Percentiles rank a stretch among this genome's conserved stretches.
Conservation (phyloP, 2,797 vertebrate species). For the Cossypha heuglini region DNA sequence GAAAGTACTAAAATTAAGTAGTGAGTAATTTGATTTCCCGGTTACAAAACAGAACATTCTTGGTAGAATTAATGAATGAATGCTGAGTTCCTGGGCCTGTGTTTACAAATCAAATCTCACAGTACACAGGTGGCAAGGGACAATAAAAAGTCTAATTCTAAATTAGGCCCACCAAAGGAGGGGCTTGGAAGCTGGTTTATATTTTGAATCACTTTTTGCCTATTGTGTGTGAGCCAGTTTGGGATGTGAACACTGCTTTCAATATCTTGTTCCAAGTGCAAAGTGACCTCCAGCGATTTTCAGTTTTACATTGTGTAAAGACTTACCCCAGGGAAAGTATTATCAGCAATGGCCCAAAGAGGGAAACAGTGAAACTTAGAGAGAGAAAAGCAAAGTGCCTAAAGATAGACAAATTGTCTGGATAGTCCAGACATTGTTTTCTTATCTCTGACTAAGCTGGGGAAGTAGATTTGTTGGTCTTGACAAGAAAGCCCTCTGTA, state of each 20-base stretch:
- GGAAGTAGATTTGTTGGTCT: constrained; percentile 29
- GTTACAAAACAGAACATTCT: constrained; percentile 34
- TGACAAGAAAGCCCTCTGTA: constrained; percentile 30
- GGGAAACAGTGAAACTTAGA: background rate
- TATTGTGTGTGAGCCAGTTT: background rate
- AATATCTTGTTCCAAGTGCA: background rate
- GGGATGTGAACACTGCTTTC: background rate
- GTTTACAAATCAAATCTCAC: background rate
- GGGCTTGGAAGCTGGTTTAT: background rate
- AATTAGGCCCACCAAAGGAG: background rate
- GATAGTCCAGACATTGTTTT: background rate
- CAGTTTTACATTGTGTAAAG: background rate
- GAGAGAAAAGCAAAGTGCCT: background rate
- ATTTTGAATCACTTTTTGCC: background rate
- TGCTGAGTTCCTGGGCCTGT: background rate
- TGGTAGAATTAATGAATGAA: constrained; percentile 51
- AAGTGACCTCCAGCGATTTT: background rate
- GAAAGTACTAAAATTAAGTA: constrained; percentile 27
- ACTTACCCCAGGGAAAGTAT: background rate
- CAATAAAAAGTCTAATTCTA: constrained; percentile 14
- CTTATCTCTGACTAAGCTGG: background rate
- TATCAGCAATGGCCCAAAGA: background rate
- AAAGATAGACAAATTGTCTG: constrained; percentile 28
- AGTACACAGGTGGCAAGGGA: background rate
- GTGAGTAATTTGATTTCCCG: constrained; percentile 5